Evolutionary conservation across 2,113 vertebrate species (phyloP).

Genomic region (Notothenia rossii): DNA sequence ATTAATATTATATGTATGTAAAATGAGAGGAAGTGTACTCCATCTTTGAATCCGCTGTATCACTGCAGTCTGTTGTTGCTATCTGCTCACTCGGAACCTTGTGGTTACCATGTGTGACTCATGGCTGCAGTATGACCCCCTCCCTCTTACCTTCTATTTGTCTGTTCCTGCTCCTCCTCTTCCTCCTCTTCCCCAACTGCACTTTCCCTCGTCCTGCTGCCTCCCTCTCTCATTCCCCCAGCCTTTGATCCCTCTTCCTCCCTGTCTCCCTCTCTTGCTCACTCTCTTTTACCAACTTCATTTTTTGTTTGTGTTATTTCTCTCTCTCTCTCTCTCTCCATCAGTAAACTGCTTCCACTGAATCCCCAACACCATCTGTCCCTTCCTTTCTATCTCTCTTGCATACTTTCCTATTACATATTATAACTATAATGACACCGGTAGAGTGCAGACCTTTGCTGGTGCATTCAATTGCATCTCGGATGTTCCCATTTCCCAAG

Average conservation of each 20-base stretch:
- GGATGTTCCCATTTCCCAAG: too few species aligned
- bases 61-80: slow-evolving; percentile 42
- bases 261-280: background rate
- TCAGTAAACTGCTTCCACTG: background rate
- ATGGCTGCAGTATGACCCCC: slow-evolving; percentile 72
- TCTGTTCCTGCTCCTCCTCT: slow-evolving; percentile 27
- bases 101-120: slow-evolving; percentile 73
- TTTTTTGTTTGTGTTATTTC: background rate
- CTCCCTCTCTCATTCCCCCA: background rate
- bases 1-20: background rate
- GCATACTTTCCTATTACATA: background rate
- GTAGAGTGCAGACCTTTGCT: too few species aligned
- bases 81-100: slow-evolving; percentile 32
- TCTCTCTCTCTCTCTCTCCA: background rate
- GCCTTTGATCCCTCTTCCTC: slow-evolving; percentile 1
- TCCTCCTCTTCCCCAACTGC: slow-evolving; percentile 39
- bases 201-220: slow-evolving; percentile 21
- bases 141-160: slow-evolving; percentile 52
- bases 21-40: background rate
- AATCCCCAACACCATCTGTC: background rate
- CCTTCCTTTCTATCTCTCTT: background rate
- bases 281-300: background rate
- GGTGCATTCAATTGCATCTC: too few species aligned
- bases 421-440: background rate
- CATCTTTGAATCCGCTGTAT: background rate